These are phyloP conservation scores for Lutjanus campechanus DNA, from an alignment of 2,797 vertebrate species.

Conservation along the genomic window DNA sequence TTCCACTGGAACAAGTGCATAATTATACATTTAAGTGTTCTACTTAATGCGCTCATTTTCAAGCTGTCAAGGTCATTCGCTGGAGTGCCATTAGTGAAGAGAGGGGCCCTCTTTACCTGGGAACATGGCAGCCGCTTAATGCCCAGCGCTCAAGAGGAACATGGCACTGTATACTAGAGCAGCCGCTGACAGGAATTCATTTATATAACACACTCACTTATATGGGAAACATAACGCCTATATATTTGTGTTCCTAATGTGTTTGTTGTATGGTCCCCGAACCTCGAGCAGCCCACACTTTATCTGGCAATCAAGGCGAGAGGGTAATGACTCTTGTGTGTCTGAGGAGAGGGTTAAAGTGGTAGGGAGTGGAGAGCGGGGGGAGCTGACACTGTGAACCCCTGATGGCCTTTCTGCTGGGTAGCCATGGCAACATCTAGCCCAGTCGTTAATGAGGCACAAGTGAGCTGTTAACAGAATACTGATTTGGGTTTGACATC, in stretches of 20 bases:
- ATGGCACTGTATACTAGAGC: slow-evolving; percentile 8
- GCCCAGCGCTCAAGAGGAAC: slow-evolving; percentile 54
- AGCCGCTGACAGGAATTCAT: slow-evolving; percentile 29
- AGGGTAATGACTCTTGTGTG: slow-evolving; percentile 70
- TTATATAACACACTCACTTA: slow-evolving; percentile 26
- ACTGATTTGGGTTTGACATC: slow-evolving; percentile 81
- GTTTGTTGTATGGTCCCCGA: slow-evolving; percentile 43
- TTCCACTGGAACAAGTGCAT: slow-evolving; percentile 80
- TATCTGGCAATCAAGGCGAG: slow-evolving; percentile 58
- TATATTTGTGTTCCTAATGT: slow-evolving; percentile 35
- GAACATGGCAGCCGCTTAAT: slow-evolving; percentile 67
- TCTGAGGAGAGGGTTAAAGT: slow-evolving; percentile 75
- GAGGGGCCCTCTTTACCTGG: slow-evolving; percentile 74
- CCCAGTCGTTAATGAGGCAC: slow-evolving; percentile 81
- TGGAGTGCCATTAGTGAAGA: slow-evolving; percentile 80
- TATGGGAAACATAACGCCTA: neutral
- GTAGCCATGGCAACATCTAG: slow-evolving; percentile 81
- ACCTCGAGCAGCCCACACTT: slow-evolving; percentile 23
- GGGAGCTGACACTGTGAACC: slow-evolving; percentile 77
- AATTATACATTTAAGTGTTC: slow-evolving; percentile 87
- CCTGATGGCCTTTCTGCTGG: slow-evolving; percentile 77
- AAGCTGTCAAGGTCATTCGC: slow-evolving; percentile 82
- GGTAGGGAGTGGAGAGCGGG: slow-evolving; percentile 57
- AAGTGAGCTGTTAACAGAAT: slow-evolving; percentile 83
- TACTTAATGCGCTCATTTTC: slow-evolving; percentile 86